Percentiles rank a stretch among this genome's conserved stretches.
Conservation (phyloP, 2,113 vertebrate species). For the Ptychochromis oligacanthus region DNA sequence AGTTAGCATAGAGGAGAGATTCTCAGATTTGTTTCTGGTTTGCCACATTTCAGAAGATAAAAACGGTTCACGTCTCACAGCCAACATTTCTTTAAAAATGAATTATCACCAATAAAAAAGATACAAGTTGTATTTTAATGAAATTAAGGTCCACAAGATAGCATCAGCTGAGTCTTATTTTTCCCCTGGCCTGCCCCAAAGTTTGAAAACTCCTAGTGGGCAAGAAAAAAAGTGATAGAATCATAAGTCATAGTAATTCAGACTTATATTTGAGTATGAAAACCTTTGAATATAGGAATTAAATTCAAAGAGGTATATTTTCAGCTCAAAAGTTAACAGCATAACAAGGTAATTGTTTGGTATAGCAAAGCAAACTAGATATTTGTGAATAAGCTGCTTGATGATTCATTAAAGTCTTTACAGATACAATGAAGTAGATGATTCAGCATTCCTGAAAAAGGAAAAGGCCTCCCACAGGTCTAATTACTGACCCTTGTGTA, state of each 20-base stretch:
- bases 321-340: neutral
- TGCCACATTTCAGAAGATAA: neutral
- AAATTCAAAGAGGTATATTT: neutral
- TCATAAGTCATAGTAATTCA: neutral
- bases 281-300: neutral
- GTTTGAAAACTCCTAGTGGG: fast-evolving
- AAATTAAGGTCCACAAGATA: neutral
- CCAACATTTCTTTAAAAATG: neutral
- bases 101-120: neutral
- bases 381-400: neutral
- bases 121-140: fast-evolving
- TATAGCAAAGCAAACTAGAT: neutral
- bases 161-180: neutral
- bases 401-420: neutral
- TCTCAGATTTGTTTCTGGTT: neutral
- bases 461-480: neutral
- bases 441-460: neutral
- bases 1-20: neutral
- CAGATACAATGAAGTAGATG: neutral
- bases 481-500: constrained; percentile 13
- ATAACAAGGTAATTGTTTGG: neutral
- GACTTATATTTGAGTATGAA: neutral
- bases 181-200: neutral
- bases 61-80: neutral
- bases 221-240: neutral